Conservation (phyloP, 2,113 vertebrate genomes). For the Cichladusa arquata region DNA sequence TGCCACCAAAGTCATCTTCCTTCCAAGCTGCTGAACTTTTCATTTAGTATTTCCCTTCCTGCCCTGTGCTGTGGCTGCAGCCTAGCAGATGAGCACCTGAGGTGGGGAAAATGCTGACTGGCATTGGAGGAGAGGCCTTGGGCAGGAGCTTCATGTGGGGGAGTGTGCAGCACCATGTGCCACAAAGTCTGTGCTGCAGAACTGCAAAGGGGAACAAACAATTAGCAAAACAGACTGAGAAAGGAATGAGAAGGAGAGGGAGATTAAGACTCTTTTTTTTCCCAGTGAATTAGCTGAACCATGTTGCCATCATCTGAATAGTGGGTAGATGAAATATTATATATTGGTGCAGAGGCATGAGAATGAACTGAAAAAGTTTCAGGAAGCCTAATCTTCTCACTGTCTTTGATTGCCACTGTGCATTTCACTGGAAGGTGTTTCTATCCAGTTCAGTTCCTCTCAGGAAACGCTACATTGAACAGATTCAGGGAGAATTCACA, state of each 20-base stretch:
- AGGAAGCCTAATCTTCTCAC: background rate
- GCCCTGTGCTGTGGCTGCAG: background rate
- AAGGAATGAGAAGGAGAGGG: background rate
- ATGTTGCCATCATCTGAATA: background rate
- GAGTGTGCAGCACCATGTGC: background rate
- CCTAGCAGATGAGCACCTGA: background rate
- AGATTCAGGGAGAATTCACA: background rate
- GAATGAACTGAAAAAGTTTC: background rate
- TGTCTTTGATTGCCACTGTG: background rate
- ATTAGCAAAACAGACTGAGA: background rate
- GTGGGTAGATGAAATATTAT: background rate
- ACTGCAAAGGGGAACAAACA: background rate
- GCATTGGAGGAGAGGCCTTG: fast-evolving
- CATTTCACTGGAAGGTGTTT: background rate
- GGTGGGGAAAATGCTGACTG: background rate
- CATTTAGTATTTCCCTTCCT: background rate
- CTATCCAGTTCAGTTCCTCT: background rate
- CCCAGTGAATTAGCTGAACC: background rate
- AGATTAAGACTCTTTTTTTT: background rate
- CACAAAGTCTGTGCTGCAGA: background rate
- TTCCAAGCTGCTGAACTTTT: background rate
- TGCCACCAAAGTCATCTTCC: background rate
- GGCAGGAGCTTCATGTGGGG: background rate
- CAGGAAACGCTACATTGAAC: background rate
- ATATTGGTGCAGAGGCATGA: background rate